Conservation (phyloP, 1,140 invertebrate species). For the Drosophila kurseongensis region DNA sequence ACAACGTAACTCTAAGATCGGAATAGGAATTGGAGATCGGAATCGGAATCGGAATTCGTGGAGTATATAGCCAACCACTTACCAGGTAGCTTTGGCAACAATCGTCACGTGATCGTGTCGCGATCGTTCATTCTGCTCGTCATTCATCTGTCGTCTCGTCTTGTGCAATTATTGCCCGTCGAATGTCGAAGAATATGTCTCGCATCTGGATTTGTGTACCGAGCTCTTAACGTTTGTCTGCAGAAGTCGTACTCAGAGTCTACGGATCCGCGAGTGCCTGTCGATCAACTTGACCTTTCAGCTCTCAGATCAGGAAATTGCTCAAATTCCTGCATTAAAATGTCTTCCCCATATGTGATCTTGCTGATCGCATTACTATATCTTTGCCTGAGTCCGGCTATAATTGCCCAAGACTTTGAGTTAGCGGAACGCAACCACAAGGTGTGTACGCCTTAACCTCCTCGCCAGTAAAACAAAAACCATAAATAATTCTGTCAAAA, state of each 20-base stretch:
- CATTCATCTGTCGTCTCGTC: constrained; percentile 45
- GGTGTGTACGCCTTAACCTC: constrained; percentile 51
- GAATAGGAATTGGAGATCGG: constrained; percentile 23
- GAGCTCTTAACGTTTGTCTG: constrained; percentile 69
- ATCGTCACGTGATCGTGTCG: constrained; percentile 38
- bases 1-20: constrained; percentile 52
- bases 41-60: background rate
- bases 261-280: constrained; percentile 45
- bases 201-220: constrained; percentile 73
- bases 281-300: constrained; percentile 73
- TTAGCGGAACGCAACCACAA: constrained; percentile 64
- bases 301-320: constrained; percentile 33
- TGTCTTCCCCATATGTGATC: constrained; percentile 46
- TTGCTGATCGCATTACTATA: constrained; percentile 36
- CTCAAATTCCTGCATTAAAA: constrained; percentile 42
- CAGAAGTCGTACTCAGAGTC: constrained; percentile 14
- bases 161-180: constrained; percentile 64
- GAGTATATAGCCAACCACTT: constrained; percentile 8
- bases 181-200: constrained; percentile 55
- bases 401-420: constrained; percentile 42
- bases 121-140: constrained; percentile 62
- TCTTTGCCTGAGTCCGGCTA: constrained; percentile 40
- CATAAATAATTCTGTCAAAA: constrained; percentile 55
- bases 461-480: background rate
- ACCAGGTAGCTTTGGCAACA: constrained; percentile 21